A percentile compares a stretch with the other conserved stretches of the same genome.
phyloP scores from a whole-genome alignment of 1,140 invertebrate species.

The Hylyphantes graminicola region DNA sequence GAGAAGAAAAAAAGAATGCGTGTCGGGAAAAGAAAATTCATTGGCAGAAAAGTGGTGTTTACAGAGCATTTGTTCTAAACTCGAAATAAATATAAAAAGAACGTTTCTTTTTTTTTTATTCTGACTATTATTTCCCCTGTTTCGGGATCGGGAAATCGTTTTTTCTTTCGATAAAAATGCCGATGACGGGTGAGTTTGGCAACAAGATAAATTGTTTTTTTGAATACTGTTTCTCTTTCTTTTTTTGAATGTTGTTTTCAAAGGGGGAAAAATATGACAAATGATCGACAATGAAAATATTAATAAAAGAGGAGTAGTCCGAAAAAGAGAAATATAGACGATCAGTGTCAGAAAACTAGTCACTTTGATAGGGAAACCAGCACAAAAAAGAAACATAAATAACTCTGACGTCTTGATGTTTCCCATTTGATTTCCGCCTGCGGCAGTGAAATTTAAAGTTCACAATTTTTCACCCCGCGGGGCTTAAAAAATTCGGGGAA shows the following conservation, averaged over 20 bases:
- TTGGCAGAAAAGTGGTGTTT: constrained; percentile 44
- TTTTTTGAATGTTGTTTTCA: constrained; percentile 48
- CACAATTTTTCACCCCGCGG: constrained; percentile 6
- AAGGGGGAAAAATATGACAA: constrained; percentile 53
- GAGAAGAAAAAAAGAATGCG: background rate
- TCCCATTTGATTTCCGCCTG: constrained; percentile 14
- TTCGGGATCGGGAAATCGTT: constrained; percentile 29
- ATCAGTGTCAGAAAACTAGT: constrained; percentile 31
- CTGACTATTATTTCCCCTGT: constrained; percentile 13
- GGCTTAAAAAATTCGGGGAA: background rate
- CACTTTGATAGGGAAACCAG: constrained; percentile 29
- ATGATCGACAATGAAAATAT: constrained; percentile 58
- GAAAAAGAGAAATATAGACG: constrained; percentile 34
- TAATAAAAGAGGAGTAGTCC: constrained; percentile 51
- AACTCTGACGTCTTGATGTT: constrained; percentile 50
- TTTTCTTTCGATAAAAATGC: constrained; percentile 19
- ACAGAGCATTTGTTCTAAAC: constrained; percentile 42
- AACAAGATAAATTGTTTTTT: constrained; percentile 58
- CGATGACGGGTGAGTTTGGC: constrained; percentile 22
- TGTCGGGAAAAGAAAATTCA: constrained; percentile 36
- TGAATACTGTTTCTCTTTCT: constrained; percentile 13
- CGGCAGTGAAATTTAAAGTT: constrained; percentile 46
- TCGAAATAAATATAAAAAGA: too few species aligned
- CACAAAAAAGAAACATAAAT: constrained; percentile 49
- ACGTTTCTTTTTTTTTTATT: background rate